A percentile compares a stretch with the other conserved stretches of the same genome.
Conservation (phyloP, 1,140 invertebrate genomes). For the Drosophila fuyamai region DNA sequence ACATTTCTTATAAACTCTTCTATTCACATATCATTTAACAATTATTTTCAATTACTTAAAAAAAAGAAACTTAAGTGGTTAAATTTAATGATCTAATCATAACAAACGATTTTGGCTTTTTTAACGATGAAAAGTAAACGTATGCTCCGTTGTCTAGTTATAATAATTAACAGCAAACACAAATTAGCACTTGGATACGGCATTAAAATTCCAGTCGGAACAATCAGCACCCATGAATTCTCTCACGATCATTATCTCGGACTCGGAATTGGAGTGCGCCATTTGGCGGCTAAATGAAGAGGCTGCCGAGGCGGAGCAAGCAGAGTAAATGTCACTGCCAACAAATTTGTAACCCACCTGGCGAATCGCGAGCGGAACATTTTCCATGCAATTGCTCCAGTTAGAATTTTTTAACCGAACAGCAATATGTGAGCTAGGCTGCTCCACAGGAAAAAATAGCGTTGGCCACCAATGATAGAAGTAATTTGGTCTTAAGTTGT, state of each 20-base stretch:
- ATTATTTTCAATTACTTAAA: no score
- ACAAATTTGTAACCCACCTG: conserved; percentile 65
- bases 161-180: conserved; percentile 71
- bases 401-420: conserved; percentile 73
- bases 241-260: conserved; percentile 76
- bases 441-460: neutral
- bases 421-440: conserved; percentile 39
- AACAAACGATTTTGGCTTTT: no score
- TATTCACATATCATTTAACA: no score
- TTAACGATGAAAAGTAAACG: no score
- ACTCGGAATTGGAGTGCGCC: conserved; percentile 45
- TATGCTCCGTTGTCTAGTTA: conserved; percentile 1
- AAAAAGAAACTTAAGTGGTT: no score
- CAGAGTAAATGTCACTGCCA: conserved; percentile 70
- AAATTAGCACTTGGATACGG: conserved; percentile 64
- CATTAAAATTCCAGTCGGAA: conserved; percentile 70
- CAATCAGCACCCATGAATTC: conserved; percentile 61
- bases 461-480: neutral
- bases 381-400: conserved; percentile 55
- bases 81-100: no score
- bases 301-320: conserved; percentile 22
- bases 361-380: neutral
- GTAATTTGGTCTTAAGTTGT: no score
- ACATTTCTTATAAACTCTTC: no score
- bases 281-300: conserved; percentile 46